Evolutionary conservation across 2,888 invertebrate species (phyloP), one percentile per base, ranked within the genome.

Genomic region (Heterodera filipjevi): DNA sequence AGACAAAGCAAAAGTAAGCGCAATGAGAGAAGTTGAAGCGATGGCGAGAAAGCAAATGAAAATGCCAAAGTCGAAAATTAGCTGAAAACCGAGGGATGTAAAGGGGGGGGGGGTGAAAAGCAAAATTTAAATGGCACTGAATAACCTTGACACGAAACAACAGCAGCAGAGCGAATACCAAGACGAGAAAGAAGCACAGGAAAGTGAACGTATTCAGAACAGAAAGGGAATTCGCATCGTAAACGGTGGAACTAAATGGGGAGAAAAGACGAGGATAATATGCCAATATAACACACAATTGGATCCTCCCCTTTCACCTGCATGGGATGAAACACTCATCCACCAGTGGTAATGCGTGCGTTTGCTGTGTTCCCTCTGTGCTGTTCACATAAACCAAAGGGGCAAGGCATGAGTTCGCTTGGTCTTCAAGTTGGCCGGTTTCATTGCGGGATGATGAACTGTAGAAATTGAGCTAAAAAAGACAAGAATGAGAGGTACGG

Each of bases 91-190:
- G 44, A 44, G 44, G 44, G 44, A 12, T 44, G 44, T 44, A 10
- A 5, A 44, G 12, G 12, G n/a, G 53, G 53, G 22, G 22, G 19
- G 53, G 53, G 22, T 22, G 53, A 6, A 22, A 53, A n/a, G n/a
- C n/a, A n/a, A n/a, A n/a, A n/a, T n/a, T n/a, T n/a, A n/a, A n/a
- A n/a, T n/a, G n/a, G n/a, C n/a, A n/a, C n/a, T n/a, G n/a, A n/a
- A n/a, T n/a, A 70, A 81, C 30, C 82, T 87, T 16, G 87, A 86
- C 80, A 84, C 82, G 78, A 84, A 82, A 53, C 86, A 87, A 77
- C 87, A 87, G 64, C 80, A 85, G 71, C 81, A 83, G 70, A 27
- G 87, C 64, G 86, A 87, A 75, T 78, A 27, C 5, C 27, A n/a
- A n/a, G 27, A 59, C 59, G 59, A 59, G 27, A 27, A 59, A 59